Percentiles rank a stretch among this genome's conserved stretches.
Evolutionary conservation across 2,888 invertebrate genomes (phyloP).

Genomic region (Caprella mutica): DNA sequence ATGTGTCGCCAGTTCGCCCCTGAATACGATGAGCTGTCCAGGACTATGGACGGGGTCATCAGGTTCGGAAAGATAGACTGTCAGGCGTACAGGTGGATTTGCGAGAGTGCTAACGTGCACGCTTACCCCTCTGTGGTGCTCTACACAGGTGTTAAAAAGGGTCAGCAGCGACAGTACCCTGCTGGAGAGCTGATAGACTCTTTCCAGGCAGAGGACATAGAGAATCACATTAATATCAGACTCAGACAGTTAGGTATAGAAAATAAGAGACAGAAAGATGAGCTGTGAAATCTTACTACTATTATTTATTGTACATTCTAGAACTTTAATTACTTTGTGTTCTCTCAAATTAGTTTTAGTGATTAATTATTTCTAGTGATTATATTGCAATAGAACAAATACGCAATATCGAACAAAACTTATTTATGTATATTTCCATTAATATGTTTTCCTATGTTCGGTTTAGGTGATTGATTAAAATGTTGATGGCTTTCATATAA

Average conservation of each 20-base stretch:
- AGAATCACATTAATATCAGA: conserved; percentile 6
- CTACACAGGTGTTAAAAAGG: conserved; percentile 38
- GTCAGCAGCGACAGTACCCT: conserved; percentile 12
- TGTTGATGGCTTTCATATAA: no score
- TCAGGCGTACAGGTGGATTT: conserved; percentile 47
- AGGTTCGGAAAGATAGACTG: conserved; percentile 56
- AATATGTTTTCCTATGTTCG: no score
- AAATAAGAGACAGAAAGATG: conserved; percentile 5
- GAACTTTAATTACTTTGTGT: no score
- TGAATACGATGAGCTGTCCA: conserved; percentile 53
- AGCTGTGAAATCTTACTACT: no score
- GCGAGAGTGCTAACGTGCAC: conserved; percentile 46
- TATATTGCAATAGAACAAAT: no score
- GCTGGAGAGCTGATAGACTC: conserved; percentile 15
- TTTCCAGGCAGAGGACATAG: conserved; percentile 14
- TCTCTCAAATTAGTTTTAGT: no score
- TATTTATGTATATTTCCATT: no score
- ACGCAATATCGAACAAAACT: no score
- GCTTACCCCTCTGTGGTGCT: conserved; percentile 52
- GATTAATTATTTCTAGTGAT: no score
- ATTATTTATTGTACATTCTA: no score
- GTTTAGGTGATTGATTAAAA: no score
- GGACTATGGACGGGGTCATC: conserved; percentile 45
- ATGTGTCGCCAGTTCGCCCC: conserved; percentile 43
- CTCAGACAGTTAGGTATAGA: not conserved